Base-by-base conservation (phyloP, 2,113 vertebrate genomes). In the Machaerirhynchus nigripectus region DNA sequence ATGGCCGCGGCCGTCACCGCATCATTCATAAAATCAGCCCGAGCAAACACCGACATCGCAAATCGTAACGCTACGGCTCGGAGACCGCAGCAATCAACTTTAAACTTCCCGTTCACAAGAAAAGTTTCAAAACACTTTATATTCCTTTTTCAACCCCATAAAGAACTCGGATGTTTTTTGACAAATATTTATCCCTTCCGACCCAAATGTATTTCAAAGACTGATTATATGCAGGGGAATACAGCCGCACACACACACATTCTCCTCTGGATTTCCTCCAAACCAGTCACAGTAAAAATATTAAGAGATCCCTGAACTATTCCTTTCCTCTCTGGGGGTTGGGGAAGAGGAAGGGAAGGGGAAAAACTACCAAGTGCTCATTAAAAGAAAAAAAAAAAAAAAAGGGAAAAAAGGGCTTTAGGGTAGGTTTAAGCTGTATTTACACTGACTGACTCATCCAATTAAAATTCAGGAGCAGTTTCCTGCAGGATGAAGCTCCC, bases 361-460 rank as follows among this genome's bases (percentile, higher is more conserved):
- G n/a, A 3, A 78, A 3, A 57, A 68, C 35, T 70, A 86, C 33
- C 49, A 90, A 90, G 53, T 31, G 75, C 64, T 76, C 50, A 73
- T 96, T 91, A 77, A 42, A 91, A 79, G 11, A 2, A 6, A 31
- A 13, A 11, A 65, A 64, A 65, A 64, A 79, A 50, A 35, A 22
- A 21, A n/a, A 2, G 21, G 14, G 2, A 12, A 24, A 18, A 77
- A 87, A 68, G 20, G 47, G 65, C 96, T 95, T 87, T 57, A 95
- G 91, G 94, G 92, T 79, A 91, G 93, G 73, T 94, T 98, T 97
- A 96, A 95, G 94, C 96, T 89, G 95, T 97, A 97, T 98, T 98
- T 97, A 97, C 97, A 98, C 95, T 95, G 97, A 94, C 96, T 98
- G 98, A 98, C 97, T 98, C 98, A 98, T 95, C 97, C 96, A 97